Evolutionary conservation across 1,140 invertebrate species (phyloP).

Genomic region (Temnothorax longispinosus): DNA sequence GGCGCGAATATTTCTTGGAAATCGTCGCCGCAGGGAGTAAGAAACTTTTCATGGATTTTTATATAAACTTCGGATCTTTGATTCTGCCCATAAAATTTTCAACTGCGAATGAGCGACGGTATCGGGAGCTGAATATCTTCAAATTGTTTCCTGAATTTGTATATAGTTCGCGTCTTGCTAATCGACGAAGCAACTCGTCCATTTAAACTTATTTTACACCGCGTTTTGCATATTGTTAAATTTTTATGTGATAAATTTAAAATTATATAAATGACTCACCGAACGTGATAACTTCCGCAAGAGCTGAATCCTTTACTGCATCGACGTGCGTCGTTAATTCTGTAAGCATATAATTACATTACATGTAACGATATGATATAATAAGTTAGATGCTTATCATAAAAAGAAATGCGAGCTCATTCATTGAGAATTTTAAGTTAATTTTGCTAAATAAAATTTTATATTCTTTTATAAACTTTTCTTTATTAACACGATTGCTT

Average conservation of each 20-base stretch:
- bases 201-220: not conserved
- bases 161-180: not conserved
- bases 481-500: not conserved
- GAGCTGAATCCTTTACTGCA: constrained; percentile 14
- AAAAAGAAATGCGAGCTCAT: not conserved
- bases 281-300: not conserved
- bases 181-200: not conserved
- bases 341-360: not conserved
- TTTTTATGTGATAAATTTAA: not conserved
- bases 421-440: not conserved
- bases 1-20: constrained; percentile 50
- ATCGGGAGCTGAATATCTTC: constrained; percentile 17
- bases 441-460: not conserved
- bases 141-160: not conserved
- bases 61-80: constrained; percentile 37
- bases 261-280: constrained; percentile 23
- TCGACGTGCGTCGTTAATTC: not conserved
- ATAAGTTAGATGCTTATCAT: not conserved
- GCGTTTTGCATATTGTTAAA: not conserved
- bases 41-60: constrained; percentile 58
- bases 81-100: constrained; percentile 42
- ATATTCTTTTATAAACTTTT: not conserved
- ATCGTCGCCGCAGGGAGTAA: constrained; percentile 45
- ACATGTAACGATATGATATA: not conserved
- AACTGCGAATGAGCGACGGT: constrained; percentile 36